These are phyloP conservation scores for Hololepta plana DNA, from an alignment of 2,888 invertebrate species.

Conservation along the genomic window DNA sequence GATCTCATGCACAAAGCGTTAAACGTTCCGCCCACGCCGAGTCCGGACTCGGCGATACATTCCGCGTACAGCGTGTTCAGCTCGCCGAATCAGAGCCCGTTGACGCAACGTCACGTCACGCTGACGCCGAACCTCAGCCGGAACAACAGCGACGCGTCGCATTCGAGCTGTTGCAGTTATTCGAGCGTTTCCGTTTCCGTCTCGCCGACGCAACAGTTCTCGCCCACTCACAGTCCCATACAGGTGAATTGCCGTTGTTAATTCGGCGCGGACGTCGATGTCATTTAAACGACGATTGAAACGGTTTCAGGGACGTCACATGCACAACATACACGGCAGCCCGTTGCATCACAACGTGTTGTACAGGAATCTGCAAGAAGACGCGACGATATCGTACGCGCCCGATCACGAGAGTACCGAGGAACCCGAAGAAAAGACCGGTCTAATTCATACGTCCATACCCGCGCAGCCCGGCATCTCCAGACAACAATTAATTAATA, in stretches of 20 bases:
- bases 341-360: slow-evolving; percentile 34
- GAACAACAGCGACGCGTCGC: slow-evolving; percentile 82
- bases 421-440: slow-evolving; percentile 31
- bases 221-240: slow-evolving; percentile 77
- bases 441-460: slow-evolving; percentile 29
- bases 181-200: slow-evolving; percentile 42
- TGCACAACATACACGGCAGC: slow-evolving; percentile 30
- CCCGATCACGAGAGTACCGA: slow-evolving; percentile 24
- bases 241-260: slow-evolving; percentile 34
- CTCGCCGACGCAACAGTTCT: slow-evolving; percentile 43
- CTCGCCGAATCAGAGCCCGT: slow-evolving; percentile 74
- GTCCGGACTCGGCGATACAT: slow-evolving; percentile 78
- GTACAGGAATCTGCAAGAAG: slow-evolving; percentile 33
- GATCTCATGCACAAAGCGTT: slow-evolving; percentile 33
- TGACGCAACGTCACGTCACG: slow-evolving; percentile 64
- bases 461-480: slow-evolving; percentile 62
- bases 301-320: slow-evolving; percentile 31
- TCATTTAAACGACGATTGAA: slow-evolving; percentile 5
- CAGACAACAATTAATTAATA: slow-evolving; percentile 73
- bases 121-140: slow-evolving; percentile 71
- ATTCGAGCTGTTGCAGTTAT: slow-evolving; percentile 76
- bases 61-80: slow-evolving; percentile 69
- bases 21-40: slow-evolving; percentile 58
- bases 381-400: slow-evolving; percentile 15
- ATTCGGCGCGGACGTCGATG: too few relatives aligned